phyloP scores from a whole-genome alignment of 92 coral and sea anemone species.

The Palythoa heliodiscus region DNA sequence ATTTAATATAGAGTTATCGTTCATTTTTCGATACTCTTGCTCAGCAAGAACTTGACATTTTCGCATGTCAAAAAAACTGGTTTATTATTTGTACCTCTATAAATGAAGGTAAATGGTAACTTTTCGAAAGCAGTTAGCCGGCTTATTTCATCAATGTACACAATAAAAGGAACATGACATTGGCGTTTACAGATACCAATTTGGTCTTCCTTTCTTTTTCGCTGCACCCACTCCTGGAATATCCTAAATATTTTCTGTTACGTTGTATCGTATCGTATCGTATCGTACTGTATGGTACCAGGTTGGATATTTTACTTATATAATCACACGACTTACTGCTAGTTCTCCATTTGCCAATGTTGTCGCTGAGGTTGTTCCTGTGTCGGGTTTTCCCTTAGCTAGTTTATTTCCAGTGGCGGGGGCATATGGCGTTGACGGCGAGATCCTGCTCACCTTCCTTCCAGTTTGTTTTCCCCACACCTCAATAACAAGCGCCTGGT shows the following conservation, averaged over 20 bases:
- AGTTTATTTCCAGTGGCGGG: not conserved
- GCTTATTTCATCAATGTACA: no score
- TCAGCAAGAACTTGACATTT: no score
- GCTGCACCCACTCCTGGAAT: no score
- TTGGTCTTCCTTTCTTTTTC: no score
- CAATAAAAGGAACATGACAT: no score
- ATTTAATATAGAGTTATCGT: no score
- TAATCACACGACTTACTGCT: not conserved
- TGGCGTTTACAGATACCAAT: no score
- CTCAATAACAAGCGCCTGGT: slow-evolving; percentile 69
- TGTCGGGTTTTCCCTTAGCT: slow-evolving; percentile 4
- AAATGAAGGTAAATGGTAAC: no score
- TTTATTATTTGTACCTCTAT: no score
- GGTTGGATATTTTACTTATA: not conserved
- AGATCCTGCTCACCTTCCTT: slow-evolving; percentile 59
- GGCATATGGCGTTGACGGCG: not conserved
- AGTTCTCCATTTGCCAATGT: slow-evolving; percentile 46
- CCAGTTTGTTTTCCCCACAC: slow-evolving; percentile 92
- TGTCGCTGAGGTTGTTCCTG: not conserved
- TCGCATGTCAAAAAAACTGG: no score
- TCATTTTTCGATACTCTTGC: no score
- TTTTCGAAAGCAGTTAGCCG: no score
- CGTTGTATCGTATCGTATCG: not conserved
- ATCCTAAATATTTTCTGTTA: not conserved
- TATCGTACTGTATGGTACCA: not conserved